These are phyloP conservation scores for Cyphomyrmex costatus DNA, from an alignment of 1,140 invertebrate species.

Conservation along the genomic window DNA sequence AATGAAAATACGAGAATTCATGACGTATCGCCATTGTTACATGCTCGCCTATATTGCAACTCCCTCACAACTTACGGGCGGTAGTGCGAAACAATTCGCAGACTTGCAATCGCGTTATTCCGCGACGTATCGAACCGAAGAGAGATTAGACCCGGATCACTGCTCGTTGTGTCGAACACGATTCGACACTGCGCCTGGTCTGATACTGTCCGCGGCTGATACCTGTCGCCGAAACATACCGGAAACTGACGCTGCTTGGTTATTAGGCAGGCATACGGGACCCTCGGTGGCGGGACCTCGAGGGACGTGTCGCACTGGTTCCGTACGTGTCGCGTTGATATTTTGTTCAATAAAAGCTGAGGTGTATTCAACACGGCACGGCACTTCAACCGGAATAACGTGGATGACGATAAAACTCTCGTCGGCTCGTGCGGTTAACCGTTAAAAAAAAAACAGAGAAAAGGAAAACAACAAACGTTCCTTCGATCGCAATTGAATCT, in stretches of 20 bases:
- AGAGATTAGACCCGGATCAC: conserved; percentile 57
- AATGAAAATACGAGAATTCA: background rate
- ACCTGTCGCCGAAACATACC: conserved; percentile 39
- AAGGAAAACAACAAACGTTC: conserved; percentile 18
- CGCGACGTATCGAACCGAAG: conserved; percentile 21
- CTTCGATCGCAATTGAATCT: conserved; percentile 42
- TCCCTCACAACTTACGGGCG: background rate
- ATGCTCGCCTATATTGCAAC: background rate
- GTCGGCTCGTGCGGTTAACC: conserved; percentile 30
- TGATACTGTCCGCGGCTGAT: conserved; percentile 32
- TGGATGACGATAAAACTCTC: conserved; percentile 43
- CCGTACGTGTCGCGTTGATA: conserved; percentile 28
- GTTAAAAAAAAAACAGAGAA: background rate
- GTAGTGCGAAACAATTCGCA: conserved; percentile 44
- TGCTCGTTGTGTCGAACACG: conserved; percentile 51
- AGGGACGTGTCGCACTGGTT: conserved; percentile 1
- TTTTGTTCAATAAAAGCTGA: conserved; percentile 46
- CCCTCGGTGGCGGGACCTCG: background rate
- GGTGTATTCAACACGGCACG: conserved; percentile 19
- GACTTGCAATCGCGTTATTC: conserved; percentile 19
- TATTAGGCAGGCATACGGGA: conserved; percentile 27
- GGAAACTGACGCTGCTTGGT: conserved; percentile 45
- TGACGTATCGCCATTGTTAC: background rate
- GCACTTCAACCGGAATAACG: conserved; percentile 31
- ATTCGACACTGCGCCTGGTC: conserved; percentile 9